Conservation (phyloP, 1,140 invertebrate genomes). For the Acromyrmex heyeri region DNA sequence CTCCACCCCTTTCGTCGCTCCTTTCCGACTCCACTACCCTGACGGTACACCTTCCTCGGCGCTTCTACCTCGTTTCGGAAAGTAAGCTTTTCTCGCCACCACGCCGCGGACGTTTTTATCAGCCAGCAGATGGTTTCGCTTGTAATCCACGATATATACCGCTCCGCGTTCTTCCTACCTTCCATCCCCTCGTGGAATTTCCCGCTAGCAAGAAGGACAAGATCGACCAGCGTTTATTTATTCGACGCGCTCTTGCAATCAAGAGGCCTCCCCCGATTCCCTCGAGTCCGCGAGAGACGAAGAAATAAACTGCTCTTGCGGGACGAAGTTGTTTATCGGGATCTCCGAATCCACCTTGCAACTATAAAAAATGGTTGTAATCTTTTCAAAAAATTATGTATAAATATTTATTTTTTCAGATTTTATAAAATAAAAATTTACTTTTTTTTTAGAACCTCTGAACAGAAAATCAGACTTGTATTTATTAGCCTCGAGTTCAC, state of each 20-base stretch:
- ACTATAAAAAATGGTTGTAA: too few relatives aligned
- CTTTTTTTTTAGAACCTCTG: too few relatives aligned
- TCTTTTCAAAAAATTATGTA: too few relatives aligned
- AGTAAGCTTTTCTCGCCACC: constrained; percentile 67
- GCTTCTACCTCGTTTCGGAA: constrained; percentile 68
- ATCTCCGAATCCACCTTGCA: too few relatives aligned
- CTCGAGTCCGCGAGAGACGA: background rate
- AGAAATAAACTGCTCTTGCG: background rate
- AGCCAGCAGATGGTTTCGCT: constrained; percentile 63
- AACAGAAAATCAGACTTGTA: too few relatives aligned
- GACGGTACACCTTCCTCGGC: background rate
- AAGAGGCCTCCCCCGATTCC: background rate
- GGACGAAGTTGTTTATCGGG: background rate
- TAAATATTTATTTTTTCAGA: too few relatives aligned
- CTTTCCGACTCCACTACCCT: background rate
- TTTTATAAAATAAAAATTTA: too few relatives aligned
- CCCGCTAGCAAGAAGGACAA: constrained; percentile 16
- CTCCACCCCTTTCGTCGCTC: background rate
- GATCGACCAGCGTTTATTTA: constrained; percentile 52
- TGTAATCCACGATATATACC: constrained; percentile 63
- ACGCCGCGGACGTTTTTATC: constrained; percentile 53
- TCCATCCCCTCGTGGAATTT: constrained; percentile 41
- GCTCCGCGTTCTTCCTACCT: background rate
- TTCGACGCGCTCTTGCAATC: background rate
- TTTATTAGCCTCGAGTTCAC: too few relatives aligned